Conservation (phyloP, 1,140 invertebrate genomes). For the Carcinoscorpius rotundicauda region DNA sequence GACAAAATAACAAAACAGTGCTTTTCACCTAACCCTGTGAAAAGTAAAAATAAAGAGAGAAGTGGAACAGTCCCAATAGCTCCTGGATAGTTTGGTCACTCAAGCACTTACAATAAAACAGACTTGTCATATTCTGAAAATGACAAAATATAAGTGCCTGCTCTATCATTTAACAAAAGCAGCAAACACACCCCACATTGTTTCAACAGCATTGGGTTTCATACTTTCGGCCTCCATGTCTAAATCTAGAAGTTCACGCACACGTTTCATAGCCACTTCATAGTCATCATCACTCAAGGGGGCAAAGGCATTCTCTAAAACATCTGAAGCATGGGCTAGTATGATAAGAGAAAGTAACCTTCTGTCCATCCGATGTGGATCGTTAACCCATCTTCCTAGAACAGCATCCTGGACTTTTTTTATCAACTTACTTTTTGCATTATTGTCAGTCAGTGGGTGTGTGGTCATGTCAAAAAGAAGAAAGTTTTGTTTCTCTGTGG, state of each 20-base stretch:
- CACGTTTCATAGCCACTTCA: conserved; percentile 92
- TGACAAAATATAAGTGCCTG: too few relatives aligned
- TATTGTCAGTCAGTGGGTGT: conserved; percentile 92
- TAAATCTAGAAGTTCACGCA: conserved; percentile 85
- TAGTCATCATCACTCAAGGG: conserved; percentile 97
- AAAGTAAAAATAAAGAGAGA: too few relatives aligned
- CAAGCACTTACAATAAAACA: too few relatives aligned
- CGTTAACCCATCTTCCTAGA: conserved; percentile 90
- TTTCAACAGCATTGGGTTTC: conserved; percentile 74
- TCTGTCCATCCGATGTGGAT: conserved; percentile 94
- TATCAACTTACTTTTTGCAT: conserved; percentile 90
- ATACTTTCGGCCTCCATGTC: conserved; percentile 88
- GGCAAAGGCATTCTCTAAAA: conserved; percentile 98
- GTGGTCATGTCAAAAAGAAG: conserved; percentile 99
- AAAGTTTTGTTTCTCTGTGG: conserved; percentile 99
- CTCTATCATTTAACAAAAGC: conserved; percentile 80
- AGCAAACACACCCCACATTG: conserved; percentile 97
- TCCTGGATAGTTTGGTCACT: too few relatives aligned
- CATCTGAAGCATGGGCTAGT: conserved; percentile 94
- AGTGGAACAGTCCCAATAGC: too few relatives aligned
- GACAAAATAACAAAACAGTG: too few relatives aligned
- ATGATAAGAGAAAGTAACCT: conserved; percentile 83
- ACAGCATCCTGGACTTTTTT: conserved; percentile 99
- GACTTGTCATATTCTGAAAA: too few relatives aligned
- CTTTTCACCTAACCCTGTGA: too few relatives aligned